Evolutionary conservation across 1,140 invertebrate species (phyloP).

Genomic region (Dendrolimus kikuchii): DNA sequence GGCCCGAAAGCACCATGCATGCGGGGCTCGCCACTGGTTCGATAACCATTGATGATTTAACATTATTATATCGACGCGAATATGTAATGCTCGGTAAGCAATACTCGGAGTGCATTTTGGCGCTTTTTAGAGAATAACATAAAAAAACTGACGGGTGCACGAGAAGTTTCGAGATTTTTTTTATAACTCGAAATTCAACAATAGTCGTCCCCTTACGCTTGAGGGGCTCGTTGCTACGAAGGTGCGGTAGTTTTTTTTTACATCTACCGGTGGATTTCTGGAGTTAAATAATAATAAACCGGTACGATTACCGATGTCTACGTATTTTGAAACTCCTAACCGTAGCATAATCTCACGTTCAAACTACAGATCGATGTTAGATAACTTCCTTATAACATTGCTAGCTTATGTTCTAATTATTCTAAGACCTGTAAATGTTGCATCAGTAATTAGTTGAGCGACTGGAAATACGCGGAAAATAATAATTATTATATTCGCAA

Average conservation of each 20-base stretch:
- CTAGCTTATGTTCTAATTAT: constrained; percentile 2
- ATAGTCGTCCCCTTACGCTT: constrained; percentile 45
- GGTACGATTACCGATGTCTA: constrained; percentile 11
- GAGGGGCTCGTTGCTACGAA: constrained; percentile 33
- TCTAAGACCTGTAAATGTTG: no score
- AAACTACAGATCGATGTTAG: constrained; percentile 1
- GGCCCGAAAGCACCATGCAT: constrained; percentile 49
- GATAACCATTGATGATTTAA: constrained; percentile 5
- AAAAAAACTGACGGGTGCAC: constrained; percentile 31
- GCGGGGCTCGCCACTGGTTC: constrained; percentile 20
- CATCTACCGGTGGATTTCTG: constrained; percentile 26
- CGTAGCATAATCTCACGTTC: background rate
- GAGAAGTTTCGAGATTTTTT: constrained; percentile 37
- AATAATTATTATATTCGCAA: no score
- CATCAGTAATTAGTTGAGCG: no score
- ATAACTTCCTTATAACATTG: constrained; percentile 6
- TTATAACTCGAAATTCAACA: constrained; percentile 36
- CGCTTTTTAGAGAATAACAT: constrained; percentile 46
- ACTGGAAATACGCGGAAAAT: no score
- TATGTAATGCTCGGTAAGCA: constrained; percentile 50
- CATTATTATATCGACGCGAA: constrained; percentile 23
- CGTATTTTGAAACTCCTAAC: constrained; percentile 6
- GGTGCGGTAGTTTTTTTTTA: constrained; percentile 23
- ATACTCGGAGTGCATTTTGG: constrained; percentile 38
- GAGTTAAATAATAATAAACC: constrained; percentile 12